These are phyloP conservation scores for Enteromius fasciolatus DNA, from an alignment of 2,797 vertebrate species.

Conservation along the genomic window DNA sequence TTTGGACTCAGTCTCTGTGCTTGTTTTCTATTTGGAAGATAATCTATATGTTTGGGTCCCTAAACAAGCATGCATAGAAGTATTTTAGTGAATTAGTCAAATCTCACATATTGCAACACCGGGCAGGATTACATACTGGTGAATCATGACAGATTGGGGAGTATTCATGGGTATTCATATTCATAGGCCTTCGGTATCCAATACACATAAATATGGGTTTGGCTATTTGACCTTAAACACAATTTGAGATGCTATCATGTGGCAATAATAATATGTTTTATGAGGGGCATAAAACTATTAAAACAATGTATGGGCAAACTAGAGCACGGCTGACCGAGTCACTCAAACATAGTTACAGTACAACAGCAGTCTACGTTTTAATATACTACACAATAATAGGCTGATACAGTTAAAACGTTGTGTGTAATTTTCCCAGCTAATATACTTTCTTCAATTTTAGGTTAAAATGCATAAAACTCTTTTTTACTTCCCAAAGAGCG, in stretches of 20 bases:
- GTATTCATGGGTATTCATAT: no score
- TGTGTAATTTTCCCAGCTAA: not conserved
- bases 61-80: not conserved
- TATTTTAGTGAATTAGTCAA: not conserved
- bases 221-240: slow-evolving; percentile 19
- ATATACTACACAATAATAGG: not conserved
- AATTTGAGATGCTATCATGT: slow-evolving; percentile 11
- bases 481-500: not conserved
- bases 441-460: not conserved
- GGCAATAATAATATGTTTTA: slow-evolving; percentile 30
- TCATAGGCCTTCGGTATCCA: slow-evolving; percentile 17
- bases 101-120: not conserved
- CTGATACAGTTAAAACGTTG: not conserved
- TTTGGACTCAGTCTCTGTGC: not conserved
- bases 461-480: not conserved
- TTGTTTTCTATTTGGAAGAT: not conserved
- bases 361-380: not conserved
- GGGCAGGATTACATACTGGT: not conserved
- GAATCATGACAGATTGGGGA: not conserved
- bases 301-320: slow-evolving; percentile 16
- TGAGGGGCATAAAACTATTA: slow-evolving; percentile 32
- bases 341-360: not conserved
- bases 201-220: slow-evolving; percentile 23
- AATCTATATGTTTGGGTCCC: not conserved
- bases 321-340: not conserved